Conservation (phyloP, 2,888 invertebrate genomes). For the Griposia aprilina region DNA sequence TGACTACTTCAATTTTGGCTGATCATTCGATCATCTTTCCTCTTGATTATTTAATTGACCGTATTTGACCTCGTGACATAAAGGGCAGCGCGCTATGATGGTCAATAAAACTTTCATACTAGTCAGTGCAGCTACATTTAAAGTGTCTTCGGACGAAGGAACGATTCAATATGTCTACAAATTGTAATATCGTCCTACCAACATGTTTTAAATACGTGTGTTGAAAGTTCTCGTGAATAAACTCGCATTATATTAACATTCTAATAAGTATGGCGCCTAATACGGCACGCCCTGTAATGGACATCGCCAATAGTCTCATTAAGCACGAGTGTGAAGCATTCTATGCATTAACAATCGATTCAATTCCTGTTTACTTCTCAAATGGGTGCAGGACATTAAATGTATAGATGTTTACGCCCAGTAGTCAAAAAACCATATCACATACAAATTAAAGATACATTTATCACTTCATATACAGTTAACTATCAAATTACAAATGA, state of each 20-base stretch:
- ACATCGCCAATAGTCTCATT: conserved; percentile 55
- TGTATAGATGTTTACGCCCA: conserved; percentile 14
- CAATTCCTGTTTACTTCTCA: conserved; percentile 23
- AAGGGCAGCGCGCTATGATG: conserved; percentile 81
- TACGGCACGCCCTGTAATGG: conserved; percentile 32
- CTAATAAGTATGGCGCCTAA: conserved; percentile 43
- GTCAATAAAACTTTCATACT: conserved; percentile 72
- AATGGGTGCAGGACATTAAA: background rate
- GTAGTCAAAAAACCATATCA: conserved; percentile 46
- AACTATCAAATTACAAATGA: conserved; percentile 55
- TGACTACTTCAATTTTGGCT: conserved; percentile 31
- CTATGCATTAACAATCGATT: conserved; percentile 40
- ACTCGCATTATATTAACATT: conserved; percentile 53
- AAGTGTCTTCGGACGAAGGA: conserved; percentile 10
- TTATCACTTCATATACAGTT: conserved; percentile 40
- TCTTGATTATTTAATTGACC: conserved; percentile 84
- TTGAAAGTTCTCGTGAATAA: conserved; percentile 56
- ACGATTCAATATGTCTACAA: conserved; percentile 7
- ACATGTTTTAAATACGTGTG: conserved; percentile 8
- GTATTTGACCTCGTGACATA: conserved; percentile 77
- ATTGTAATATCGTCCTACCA: background rate
- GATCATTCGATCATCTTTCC: conserved; percentile 35
- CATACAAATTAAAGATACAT: conserved; percentile 28
- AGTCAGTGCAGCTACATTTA: conserved; percentile 20
- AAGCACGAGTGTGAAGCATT: conserved; percentile 36